Evolutionary conservation across 2,797 vertebrate genomes (phyloP).

Genomic region (Esox lucius): DNA sequence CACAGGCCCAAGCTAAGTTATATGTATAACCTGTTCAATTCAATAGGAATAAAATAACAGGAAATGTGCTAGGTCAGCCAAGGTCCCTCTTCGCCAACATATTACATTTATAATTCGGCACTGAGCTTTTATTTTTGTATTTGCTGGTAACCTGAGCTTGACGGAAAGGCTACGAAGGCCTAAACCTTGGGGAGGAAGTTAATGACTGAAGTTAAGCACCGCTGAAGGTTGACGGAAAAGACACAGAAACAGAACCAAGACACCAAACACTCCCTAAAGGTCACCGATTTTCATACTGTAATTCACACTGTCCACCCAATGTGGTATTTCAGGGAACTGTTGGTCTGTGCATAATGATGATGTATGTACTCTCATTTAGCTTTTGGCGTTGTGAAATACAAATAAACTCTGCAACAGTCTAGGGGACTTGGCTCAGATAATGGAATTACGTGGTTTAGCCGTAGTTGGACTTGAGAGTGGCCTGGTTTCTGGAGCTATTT

Average conservation of each 20-base stretch:
- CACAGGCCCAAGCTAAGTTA: slow-evolving; percentile 9
- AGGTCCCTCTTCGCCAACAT: slow-evolving; percentile 13
- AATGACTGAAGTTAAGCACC: neutral
- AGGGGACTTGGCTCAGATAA: slow-evolving; percentile 16
- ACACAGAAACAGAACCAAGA: neutral
- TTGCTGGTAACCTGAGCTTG: slow-evolving; percentile 29
- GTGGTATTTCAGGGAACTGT: neutral
- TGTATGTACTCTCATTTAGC: neutral
- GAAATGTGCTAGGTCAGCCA: neutral
- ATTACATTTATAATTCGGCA: slow-evolving; percentile 8
- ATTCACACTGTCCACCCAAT: neutral
- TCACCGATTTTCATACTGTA: neutral
- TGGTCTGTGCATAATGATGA: neutral
- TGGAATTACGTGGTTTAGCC: slow-evolving; percentile 41
- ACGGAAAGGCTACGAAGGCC: slow-evolving; percentile 22
- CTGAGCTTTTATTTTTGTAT: slow-evolving; percentile 19
- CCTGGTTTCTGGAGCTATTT: slow-evolving; percentile 37
- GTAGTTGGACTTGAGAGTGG: slow-evolving; percentile 23
- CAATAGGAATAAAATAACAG: slow-evolving; percentile 7
- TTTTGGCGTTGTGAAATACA: neutral
- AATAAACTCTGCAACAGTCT: neutral
- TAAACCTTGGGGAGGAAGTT: slow-evolving; percentile 19
- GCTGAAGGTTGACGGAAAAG: slow-evolving; percentile 21
- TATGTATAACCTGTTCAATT: slow-evolving; percentile 14
- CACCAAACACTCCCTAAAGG: slow-evolving; percentile 6